Evolutionary conservation across 2,888 invertebrate genomes (phyloP).

Genomic region (Exocentrus adspersus): DNA sequence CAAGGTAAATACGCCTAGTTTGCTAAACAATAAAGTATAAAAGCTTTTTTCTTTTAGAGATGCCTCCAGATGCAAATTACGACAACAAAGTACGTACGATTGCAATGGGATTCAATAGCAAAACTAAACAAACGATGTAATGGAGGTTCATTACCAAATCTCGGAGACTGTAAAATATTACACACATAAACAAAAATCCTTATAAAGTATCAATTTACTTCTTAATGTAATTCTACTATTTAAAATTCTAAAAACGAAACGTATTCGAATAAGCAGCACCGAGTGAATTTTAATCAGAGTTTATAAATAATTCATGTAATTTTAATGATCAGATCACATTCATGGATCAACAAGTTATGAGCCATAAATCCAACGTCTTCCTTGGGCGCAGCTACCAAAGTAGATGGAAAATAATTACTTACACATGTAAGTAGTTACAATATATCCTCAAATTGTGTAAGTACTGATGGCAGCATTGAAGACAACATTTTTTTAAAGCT

Average conservation of each 20-base stretch:
- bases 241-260: too few species aligned
- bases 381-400: neutral
- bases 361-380: neutral
- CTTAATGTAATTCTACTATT: too few species aligned
- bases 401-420: neutral
- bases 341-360: neutral
- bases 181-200: too few species aligned
- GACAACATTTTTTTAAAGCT: too few species aligned
- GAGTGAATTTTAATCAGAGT: neutral
- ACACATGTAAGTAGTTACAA: neutral
- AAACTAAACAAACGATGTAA: too few species aligned
- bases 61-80: too few species aligned
- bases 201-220: too few species aligned
- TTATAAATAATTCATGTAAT: neutral
- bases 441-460: neutral
- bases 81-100: too few species aligned
- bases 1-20: conserved; percentile 11
- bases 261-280: too few species aligned
- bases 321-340: neutral
- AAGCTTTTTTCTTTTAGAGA: neutral
- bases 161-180: too few species aligned
- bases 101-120: too few species aligned
- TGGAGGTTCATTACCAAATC: too few species aligned
- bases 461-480: neutral
- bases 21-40: conserved; percentile 2